phyloP scores from a whole-genome alignment of 2,113 vertebrate species.

The Paradoxurus hermaphroditus region DNA sequence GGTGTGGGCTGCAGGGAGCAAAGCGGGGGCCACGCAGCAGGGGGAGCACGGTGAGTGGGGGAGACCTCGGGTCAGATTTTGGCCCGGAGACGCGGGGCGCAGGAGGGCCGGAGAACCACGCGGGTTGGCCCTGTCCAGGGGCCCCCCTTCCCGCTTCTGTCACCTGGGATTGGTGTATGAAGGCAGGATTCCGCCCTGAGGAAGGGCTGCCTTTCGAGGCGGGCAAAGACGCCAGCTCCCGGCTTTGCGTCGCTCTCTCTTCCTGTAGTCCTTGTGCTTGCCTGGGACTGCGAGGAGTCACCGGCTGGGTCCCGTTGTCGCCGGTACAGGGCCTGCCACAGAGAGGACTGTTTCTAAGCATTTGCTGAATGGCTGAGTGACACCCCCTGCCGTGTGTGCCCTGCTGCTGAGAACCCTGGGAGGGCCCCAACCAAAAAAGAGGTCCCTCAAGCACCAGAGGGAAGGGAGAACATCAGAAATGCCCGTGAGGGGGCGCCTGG shows the following conservation, averaged over 20 bases:
- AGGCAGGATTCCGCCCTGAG: background rate
- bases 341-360: background rate
- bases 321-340: background rate
- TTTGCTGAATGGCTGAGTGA: background rate
- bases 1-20: background rate
- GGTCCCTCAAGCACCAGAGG: background rate
- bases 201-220: accelerated
- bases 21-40: accelerated
- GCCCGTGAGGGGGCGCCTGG: background rate
- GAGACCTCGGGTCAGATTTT: background rate
- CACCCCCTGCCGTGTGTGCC: background rate
- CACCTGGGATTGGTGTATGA: background rate
- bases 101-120: accelerated
- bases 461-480: background rate
- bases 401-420: background rate
- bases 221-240: background rate
- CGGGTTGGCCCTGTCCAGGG: background rate
- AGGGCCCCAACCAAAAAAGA: background rate
- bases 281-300: background rate
- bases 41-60: background rate
- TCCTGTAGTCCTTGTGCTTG: background rate
- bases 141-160: background rate
- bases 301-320: background rate
- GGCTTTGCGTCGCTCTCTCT: background rate
- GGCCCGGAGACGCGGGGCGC: background rate